Base-by-base conservation (phyloP, 1,140 invertebrate genomes). In the Bombus sibiricus region DNA sequence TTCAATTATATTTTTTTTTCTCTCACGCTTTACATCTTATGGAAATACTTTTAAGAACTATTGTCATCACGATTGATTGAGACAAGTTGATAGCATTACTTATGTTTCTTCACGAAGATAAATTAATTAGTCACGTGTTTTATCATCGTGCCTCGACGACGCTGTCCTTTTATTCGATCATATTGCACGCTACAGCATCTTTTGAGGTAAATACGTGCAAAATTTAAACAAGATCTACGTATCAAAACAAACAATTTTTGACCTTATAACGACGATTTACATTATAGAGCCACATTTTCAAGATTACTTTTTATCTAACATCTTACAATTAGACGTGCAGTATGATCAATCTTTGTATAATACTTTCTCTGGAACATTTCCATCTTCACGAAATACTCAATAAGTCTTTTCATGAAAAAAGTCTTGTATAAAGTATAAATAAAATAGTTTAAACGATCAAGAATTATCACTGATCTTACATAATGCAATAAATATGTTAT, bases 11-110 rank as follows among this genome's bases (percentile, higher is more conserved):
- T 81, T 59, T 77, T 83, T 47, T 81, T 85, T 71, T 69, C 13
- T 28, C 77, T 74, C 53, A 75, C 69, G 39, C n/a, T 78, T 64
- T 68, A 84, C 28, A 73, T 62, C 81, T 89, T 90, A 90, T 22
- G 32, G 87, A 91, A 89, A 89, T 91, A 89, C 76, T 91, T 90
- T 92, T 92, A 92, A 92, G 88, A 88, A 90, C 93, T 94, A 94
- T 94, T 94, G 93, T 94, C 93, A 93, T 86, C 92, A 92, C 91
- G 90, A 94, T 93, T 93, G 92, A 94, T 93, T 94, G 89, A 91
- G 89, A 92, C 88, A 73, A 92, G 59, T 76, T 91, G 81, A 86
- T 91, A 92, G 77, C 86, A 86, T 88, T 88, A 87, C 71, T 91
- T 87, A 89, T 87, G 72, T 85, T 90, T 86, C 59, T 79, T 86